Conservation (phyloP, 2,888 invertebrate species). For the Cheilosia urbana region DNA sequence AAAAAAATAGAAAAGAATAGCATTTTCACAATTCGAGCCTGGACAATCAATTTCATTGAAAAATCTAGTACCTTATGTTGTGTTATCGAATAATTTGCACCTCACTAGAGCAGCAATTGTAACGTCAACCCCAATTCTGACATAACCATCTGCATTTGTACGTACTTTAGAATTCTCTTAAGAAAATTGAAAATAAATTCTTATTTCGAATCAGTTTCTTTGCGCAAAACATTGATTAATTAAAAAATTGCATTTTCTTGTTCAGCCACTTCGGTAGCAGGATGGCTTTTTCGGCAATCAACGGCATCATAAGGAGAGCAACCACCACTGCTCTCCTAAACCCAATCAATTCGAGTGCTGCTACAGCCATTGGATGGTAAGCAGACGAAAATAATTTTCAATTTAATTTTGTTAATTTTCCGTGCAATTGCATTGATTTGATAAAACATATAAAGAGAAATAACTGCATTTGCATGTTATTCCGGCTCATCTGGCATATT, state of each 20-base stretch:
- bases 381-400: background rate
- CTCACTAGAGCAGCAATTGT: background rate
- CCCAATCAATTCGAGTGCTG: conserved; percentile 46
- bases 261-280: conserved; percentile 25
- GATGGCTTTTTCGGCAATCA: conserved; percentile 74
- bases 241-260: conserved; percentile 1
- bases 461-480: background rate
- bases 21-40: no score
- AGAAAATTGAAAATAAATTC: background rate
- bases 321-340: conserved; percentile 66
- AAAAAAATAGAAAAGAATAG: no score
- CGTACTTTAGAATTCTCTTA: background rate
- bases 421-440: background rate
- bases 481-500: background rate
- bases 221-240: background rate
- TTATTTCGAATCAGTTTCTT: background rate
- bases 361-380: conserved; percentile 42
- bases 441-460: background rate
- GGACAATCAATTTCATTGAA: background rate
- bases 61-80: background rate
- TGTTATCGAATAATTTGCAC: background rate
- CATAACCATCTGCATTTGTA: conserved; percentile 30
- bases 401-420: background rate
- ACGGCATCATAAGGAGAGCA: conserved; percentile 77
- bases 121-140: conserved; percentile 24